Base-by-base conservation (phyloP, 2,113 vertebrate species). In the Accipiter virgatus region DNA sequence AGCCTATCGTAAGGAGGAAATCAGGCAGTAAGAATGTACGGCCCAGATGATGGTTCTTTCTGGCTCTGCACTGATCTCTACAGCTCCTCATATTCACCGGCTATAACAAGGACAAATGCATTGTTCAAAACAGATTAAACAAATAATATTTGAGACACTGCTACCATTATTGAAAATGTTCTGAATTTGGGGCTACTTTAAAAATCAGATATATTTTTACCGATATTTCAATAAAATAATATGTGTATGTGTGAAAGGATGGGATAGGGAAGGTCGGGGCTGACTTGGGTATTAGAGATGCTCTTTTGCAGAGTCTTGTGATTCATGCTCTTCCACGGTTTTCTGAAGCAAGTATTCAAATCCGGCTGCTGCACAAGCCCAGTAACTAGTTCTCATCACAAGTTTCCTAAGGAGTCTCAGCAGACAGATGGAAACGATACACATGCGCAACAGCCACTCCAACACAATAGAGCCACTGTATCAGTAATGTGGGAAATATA, bases 381-480 rank as follows among this genome's bases (percentile, higher is more conserved):
- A 86, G 13, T 19, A 89, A 93, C 79, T n/a, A 88, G 75, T 59
- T 97, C 92, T 86, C 92, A 93, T 88, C 97, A 95, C 95, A 95
- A 95, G 92, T 86, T 93, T 94, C 79, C 92, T 96, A 66, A 90
- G 72, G 71, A 94, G 88, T 16, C 93, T 96, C 92, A 97, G 94
- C 95, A 96, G 95, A 90, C 97, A 96, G 97, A 96, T 93, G 93
- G 95, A 92, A 95, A 88, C 0, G 88, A 96, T 95, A 95, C 90
- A 88, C 96, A 97, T 97, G 93, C 90, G 75, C 90, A 96, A 23
- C 74, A 68, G 96, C 43, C 56, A 11, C 81, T 31, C 66, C 71
- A 32, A 78, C 80, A 91, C 95, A 95, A 91, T 90, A 53, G 85
- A 90, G 90, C 94, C 87, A 86, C 42, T 97, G 94, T 95, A 71